A percentile compares a stretch with the other conserved stretches of the same genome.
phyloP scores from a whole-genome alignment of 2,888 invertebrate genomes.

The Chrysina gloriosa region DNA sequence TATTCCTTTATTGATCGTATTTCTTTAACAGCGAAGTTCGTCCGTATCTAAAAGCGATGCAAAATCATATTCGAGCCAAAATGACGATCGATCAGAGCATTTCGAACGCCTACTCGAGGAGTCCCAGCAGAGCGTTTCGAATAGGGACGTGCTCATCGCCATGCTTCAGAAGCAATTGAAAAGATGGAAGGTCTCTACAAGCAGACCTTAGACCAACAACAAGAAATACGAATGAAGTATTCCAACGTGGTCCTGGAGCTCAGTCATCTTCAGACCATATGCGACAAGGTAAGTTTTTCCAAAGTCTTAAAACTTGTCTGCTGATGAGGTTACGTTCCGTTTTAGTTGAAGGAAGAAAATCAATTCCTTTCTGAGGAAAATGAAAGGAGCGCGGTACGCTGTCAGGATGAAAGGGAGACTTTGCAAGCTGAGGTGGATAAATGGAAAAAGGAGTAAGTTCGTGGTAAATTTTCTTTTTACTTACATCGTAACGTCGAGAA shows the following conservation, averaged over 20 bases:
- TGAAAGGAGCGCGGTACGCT: neutral
- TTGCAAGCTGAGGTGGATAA: constrained; percentile 42
- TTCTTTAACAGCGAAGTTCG: constrained; percentile 1
- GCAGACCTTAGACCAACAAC: constrained; percentile 51
- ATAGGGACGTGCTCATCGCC: constrained; percentile 53
- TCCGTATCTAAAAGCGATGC: constrained; percentile 21
- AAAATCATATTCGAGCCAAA: constrained; percentile 4
- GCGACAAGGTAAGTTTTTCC: constrained; percentile 4
- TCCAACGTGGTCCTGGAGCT: constrained; percentile 49
- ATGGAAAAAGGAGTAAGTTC: constrained; percentile 47
- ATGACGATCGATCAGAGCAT: constrained; percentile 40
- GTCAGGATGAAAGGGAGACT: constrained; percentile 21
- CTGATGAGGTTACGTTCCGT: constrained; percentile 41
- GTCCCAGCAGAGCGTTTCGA: constrained; percentile 50
- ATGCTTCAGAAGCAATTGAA: constrained; percentile 53
- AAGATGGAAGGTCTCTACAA: constrained; percentile 53
- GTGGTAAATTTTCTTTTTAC: neutral
- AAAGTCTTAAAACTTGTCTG: too few species aligned
- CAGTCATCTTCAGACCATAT: constrained; percentile 47
- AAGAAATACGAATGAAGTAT: constrained; percentile 52
- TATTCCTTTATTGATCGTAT: neutral
- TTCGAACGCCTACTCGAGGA: constrained; percentile 46
- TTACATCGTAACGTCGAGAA: neutral
- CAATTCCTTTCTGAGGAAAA: constrained; percentile 12
- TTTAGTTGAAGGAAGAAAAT: constrained; percentile 29